Percentiles rank a stretch among this genome's conserved stretches.
phyloP scores from a whole-genome alignment of 2,113 vertebrate species.

The Excalfactoria chinensis region DNA sequence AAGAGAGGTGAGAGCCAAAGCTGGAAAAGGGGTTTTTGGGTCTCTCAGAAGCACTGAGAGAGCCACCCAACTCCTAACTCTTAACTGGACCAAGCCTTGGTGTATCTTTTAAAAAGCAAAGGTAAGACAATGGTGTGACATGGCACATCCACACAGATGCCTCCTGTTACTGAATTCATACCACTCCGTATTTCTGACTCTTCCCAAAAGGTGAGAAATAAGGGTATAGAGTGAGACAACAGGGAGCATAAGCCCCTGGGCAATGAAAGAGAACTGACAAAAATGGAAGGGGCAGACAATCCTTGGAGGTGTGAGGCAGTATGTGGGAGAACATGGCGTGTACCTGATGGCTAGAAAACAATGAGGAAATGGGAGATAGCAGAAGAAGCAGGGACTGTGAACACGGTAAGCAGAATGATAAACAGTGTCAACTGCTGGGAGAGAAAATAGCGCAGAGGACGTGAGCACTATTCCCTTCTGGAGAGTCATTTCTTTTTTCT shows the following conservation, averaged over 20 bases:
- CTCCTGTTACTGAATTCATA: not conserved
- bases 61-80: not conserved
- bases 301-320: not conserved
- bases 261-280: not conserved
- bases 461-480: not conserved
- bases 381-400: not conserved
- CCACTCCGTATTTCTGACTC: accelerated
- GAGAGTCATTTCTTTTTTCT: not conserved
- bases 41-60: not conserved
- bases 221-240: accelerated
- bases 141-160: not conserved
- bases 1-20: not conserved
- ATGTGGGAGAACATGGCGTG: not conserved
- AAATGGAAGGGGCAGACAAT: not conserved
- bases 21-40: not conserved
- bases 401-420: not conserved
- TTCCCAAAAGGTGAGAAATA: not conserved
- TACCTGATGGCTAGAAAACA: not conserved
- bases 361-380: not conserved
- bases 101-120: not conserved
- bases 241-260: accelerated
- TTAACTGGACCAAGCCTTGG: not conserved
- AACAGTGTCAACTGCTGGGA: not conserved
- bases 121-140: accelerated
- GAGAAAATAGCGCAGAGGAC: not conserved